phyloP scores from a whole-genome alignment of 2,113 vertebrate genomes.

The Ancistrus triradiatus region DNA sequence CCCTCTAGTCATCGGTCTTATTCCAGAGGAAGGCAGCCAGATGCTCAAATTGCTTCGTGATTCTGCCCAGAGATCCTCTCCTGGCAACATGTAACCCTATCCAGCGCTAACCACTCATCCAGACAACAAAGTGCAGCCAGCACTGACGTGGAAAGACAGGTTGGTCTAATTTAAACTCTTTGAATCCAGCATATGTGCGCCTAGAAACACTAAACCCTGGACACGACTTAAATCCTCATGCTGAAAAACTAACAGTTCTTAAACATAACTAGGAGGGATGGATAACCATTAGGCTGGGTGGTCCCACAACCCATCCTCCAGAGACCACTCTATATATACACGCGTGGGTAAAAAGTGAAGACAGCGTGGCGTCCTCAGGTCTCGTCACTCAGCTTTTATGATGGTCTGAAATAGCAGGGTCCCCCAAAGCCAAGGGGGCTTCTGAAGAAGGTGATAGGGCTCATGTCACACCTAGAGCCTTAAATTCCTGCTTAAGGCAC shows the following conservation, averaged over 20 bases:
- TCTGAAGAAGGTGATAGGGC: slow-evolving; percentile 38
- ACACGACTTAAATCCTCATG: slow-evolving; percentile 44
- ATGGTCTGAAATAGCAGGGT: slow-evolving; percentile 64
- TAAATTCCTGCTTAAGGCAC: background rate
- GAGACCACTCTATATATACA: slow-evolving; percentile 67
- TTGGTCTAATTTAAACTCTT: slow-evolving; percentile 48
- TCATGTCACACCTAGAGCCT: slow-evolving; percentile 12
- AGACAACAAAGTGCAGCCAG: slow-evolving; percentile 36
- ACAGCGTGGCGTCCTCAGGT: slow-evolving; percentile 68
- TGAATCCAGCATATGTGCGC: slow-evolving; percentile 40
- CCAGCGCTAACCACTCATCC: slow-evolving; percentile 16
- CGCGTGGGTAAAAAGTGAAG: slow-evolving; percentile 62
- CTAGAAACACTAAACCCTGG: slow-evolving; percentile 49
- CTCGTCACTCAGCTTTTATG: slow-evolving; percentile 65
- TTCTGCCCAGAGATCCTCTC: slow-evolving; percentile 14
- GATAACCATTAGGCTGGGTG: slow-evolving; percentile 49
- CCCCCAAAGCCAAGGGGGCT: slow-evolving; percentile 34
- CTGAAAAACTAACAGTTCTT: slow-evolving; percentile 51
- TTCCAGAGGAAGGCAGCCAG: slow-evolving; percentile 42
- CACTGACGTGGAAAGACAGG: slow-evolving; percentile 56
- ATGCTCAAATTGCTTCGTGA: background rate
- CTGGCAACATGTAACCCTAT: slow-evolving; percentile 7
- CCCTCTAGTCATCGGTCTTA: slow-evolving; percentile 38
- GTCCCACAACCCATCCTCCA: slow-evolving; percentile 33
- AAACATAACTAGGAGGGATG: slow-evolving; percentile 2